A percentile compares a stretch with the other conserved stretches of the same genome.
Evolutionary conservation across 2,888 invertebrate genomes (phyloP).

Genomic region (Brassicogethes aeneus): DNA sequence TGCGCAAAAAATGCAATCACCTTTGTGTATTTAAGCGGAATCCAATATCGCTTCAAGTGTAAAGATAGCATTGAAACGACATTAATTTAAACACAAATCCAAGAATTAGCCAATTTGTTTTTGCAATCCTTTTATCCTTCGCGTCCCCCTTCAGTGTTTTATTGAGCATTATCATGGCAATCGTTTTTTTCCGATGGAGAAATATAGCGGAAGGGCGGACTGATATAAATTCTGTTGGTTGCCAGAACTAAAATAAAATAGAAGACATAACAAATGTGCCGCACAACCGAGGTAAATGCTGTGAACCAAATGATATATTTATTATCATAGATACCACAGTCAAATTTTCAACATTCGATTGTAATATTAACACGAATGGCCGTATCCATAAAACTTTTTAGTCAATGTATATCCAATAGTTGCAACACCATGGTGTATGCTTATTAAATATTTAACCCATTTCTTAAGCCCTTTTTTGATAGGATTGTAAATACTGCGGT

Average conservation of each 20-base stretch:
- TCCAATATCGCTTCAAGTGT: conserved; percentile 20
- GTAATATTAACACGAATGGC: too few relatives aligned
- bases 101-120: conserved; percentile 35
- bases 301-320: conserved; percentile 37
- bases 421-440: too few relatives aligned
- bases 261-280: conserved; percentile 35
- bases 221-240: conserved; percentile 29
- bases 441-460: too few relatives aligned
- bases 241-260: conserved; percentile 34
- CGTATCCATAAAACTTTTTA: too few relatives aligned
- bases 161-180: conserved; percentile 37
- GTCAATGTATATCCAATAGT: too few relatives aligned
- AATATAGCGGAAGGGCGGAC: conserved; percentile 34
- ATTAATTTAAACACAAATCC: conserved; percentile 32
- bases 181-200: conserved; percentile 29
- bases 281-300: conserved; percentile 36
- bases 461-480: too few relatives aligned
- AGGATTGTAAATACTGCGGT: too few relatives aligned
- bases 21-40: conserved; percentile 10
- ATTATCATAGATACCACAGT: conserved; percentile 33
- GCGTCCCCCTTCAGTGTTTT: conserved; percentile 28
- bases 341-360: too few relatives aligned
- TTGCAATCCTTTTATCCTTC: conserved; percentile 29
- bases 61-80: conserved; percentile 23
- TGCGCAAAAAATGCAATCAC: conserved; percentile 14